Base-by-base conservation (phyloP, 2,113 vertebrate genomes). In the Lamprotornis superbus region DNA sequence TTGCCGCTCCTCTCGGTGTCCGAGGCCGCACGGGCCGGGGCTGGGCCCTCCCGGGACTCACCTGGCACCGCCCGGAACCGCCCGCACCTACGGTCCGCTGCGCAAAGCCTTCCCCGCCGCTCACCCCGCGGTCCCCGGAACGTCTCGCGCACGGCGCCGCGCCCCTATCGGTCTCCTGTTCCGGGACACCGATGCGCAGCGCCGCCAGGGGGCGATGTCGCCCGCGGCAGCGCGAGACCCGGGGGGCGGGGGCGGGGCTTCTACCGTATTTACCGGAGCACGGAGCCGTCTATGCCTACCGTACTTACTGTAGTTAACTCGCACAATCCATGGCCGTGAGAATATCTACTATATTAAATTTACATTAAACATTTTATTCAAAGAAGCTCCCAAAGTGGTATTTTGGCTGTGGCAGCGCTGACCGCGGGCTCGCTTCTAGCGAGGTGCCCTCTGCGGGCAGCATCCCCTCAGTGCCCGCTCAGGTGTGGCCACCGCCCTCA, bases 251-350 rank as follows among this genome's bases (percentile, higher is more conserved):
- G 15, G 37, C 10, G 11, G 25, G 12, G 44, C 27, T 16, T 15
- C 7, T 60, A 49, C 78, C 92, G 78, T 85, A 77, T 2, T 16
- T 44, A n/a, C 60, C 69, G 0, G 75, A 56, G 50, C 3, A 13
- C 61, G 9, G 60, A 21, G 15, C 15, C 56, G 1, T 0, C 2
- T 0, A 0, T 0, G 1, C 5, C 4, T 78, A 22, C 87, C 71
- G 80, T 83, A 52, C 1, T 12, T 60, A 5, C 19, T 19, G 33
- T 4, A 37, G 33, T 12, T 60, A 55, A 15, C 19, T 31, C 75
- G 59, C 49, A 4, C 0, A 0, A 0, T 0, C 0, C 1, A 0
- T 0, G 7, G 5, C 46, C 4, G 2, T 0, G 15, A 16, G 9
- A 10, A 0, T 10, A 5, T 18, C 44, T 25, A 14, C 20, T 11